phyloP scores from a whole-genome alignment of 2,888 invertebrate genomes.

The Cheilosia impressa region DNA sequence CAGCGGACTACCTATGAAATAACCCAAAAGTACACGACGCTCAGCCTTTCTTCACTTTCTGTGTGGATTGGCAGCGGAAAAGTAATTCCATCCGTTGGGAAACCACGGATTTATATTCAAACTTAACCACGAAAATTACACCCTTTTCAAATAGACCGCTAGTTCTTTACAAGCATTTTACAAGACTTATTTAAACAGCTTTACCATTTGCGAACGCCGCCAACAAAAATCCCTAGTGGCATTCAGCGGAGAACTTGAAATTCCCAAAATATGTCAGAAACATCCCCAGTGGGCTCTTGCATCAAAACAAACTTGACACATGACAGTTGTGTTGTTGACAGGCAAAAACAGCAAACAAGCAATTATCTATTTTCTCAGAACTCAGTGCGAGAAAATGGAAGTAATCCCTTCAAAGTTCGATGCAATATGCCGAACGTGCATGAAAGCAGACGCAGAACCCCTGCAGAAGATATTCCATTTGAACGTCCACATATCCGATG shows the following conservation, averaged over 20 bases:
- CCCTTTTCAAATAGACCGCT: too few relatives aligned
- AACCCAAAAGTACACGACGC: too few relatives aligned
- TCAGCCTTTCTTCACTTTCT: too few relatives aligned
- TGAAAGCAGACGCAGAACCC: background rate
- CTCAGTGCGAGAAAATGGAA: slow-evolving; percentile 32
- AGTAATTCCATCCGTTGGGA: too few relatives aligned
- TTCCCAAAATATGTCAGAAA: background rate
- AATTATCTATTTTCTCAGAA: background rate
- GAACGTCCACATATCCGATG: background rate
- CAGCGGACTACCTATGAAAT: too few relatives aligned
- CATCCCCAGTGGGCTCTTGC: background rate
- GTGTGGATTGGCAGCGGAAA: too few relatives aligned
- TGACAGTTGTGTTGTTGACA: background rate
- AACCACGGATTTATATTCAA: too few relatives aligned
- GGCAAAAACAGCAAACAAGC: background rate
- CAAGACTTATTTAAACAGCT: too few relatives aligned
- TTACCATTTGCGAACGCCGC: too few relatives aligned
- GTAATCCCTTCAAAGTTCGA: slow-evolving; percentile 12
- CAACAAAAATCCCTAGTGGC: background rate
- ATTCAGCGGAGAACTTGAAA: background rate
- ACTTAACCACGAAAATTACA: too few relatives aligned
- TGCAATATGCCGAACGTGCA: slow-evolving; percentile 54
- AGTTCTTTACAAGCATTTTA: too few relatives aligned
- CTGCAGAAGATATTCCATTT: slow-evolving; percentile 80
- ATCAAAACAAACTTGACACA: background rate